A percentile compares a stretch with the other conserved stretches of the same genome.
Conservation (phyloP, 1,140 invertebrate species). For the Lineus longissimus region DNA sequence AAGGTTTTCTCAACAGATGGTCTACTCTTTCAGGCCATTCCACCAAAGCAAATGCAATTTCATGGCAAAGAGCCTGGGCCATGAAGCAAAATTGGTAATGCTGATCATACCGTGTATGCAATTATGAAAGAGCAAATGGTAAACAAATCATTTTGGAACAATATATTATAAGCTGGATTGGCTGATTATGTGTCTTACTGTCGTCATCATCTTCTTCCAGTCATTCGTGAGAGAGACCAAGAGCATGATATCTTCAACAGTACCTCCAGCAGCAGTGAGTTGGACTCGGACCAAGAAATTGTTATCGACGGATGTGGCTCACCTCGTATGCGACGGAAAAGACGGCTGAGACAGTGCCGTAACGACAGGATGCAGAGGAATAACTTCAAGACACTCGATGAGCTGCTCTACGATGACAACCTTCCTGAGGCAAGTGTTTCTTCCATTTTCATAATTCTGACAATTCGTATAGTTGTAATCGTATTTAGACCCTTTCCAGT, state of each 20-base stretch:
- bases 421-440: slow-evolving; percentile 73
- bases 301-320: slow-evolving; percentile 62
- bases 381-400: slow-evolving; percentile 59
- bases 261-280: slow-evolving; percentile 12
- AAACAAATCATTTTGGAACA: too few species aligned
- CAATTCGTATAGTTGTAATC: too few species aligned
- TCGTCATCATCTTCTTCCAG: not conserved
- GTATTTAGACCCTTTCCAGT: too few species aligned
- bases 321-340: slow-evolving; percentile 54
- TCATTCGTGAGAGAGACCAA: not conserved
- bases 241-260: not conserved
- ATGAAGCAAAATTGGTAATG: too few species aligned
- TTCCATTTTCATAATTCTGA: not conserved
- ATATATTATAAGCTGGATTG: too few species aligned
- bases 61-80: too few species aligned
- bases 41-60: too few species aligned
- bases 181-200: not conserved
- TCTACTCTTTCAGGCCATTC: too few species aligned
- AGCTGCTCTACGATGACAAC: slow-evolving; percentile 83
- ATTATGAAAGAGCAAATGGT: too few species aligned
- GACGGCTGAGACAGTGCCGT: slow-evolving; percentile 40
- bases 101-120: too few species aligned
- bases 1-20: too few species aligned
- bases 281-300: slow-evolving; percentile 69
- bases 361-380: slow-evolving; percentile 43